Base-by-base conservation (phyloP, 1,140 invertebrate genomes). In the Andricus grossulariae region DNA sequence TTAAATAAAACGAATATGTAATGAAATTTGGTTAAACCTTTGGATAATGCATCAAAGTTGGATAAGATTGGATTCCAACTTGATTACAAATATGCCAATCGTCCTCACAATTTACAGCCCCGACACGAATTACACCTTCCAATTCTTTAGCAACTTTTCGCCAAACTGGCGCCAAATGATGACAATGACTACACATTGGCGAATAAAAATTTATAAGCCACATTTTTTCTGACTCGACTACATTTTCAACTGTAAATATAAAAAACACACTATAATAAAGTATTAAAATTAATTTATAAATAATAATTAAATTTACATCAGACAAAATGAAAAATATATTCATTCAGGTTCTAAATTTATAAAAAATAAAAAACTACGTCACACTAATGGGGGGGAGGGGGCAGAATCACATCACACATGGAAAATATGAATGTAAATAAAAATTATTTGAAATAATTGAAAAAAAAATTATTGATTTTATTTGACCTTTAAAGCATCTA, bases 181-280 rank as follows among this genome's bases (percentile, higher is more conserved):
- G 96, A 88, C 97, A 98, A 79, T 97, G 96, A 15, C 94, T 94
- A 88, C 97, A 97, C 89, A 95, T 95, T 11, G 96, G 95, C 12
- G 96, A 97, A 88, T 96, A 97, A 88, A 95, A 97, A 89, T 97
- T 97, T 71, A 97, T 93, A 84, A 97, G 95, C 95, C 96, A 96
- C 19, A 95, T 89, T 91, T 92, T 95, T 57, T 94, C 92, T 19
- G 93, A 94, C 52, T 94, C 92, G 77, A 93, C 91, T 50, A 95
- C 92, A 83, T 91, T 93, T 77, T 92, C 92, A 81, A 94, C 95
- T 94, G 87, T 70, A 86, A 77, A 75, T 78, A 81, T 82, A 66
- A 78, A 71, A 54, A 71, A 74, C 18, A 6, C 49, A 75, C 32
- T 13, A 25, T 11, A 39, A 39, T 25, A 32, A 32, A 39, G 15